phyloP scores from a whole-genome alignment of 2,113 vertebrate species.

The Pristiophorus japonicus region DNA sequence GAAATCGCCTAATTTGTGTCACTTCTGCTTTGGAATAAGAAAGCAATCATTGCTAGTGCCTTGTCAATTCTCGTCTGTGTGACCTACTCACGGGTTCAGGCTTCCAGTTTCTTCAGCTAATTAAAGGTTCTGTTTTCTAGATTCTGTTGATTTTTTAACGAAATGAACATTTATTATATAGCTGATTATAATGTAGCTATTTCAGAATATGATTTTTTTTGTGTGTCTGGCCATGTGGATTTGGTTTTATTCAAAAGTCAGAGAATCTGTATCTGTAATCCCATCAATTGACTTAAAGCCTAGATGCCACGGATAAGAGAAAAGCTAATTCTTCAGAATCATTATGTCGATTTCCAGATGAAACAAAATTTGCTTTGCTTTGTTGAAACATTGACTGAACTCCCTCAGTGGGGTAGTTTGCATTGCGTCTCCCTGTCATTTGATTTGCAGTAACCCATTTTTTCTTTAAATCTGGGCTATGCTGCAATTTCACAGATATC shows the following conservation, averaged over 20 bases:
- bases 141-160: not conserved
- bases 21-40: not conserved
- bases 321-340: slow-evolving; percentile 28
- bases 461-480: slow-evolving; percentile 27
- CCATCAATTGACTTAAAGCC: not conserved
- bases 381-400: slow-evolving; percentile 7
- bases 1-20: not conserved
- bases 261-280: not conserved
- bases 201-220: not conserved
- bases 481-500: slow-evolving; percentile 30
- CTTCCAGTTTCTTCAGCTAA: not conserved
- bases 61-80: not conserved
- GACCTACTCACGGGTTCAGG: not conserved
- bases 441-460: slow-evolving; percentile 35
- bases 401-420: not conserved
- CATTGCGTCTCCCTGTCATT: not conserved
- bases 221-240: not conserved
- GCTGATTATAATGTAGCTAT: not conserved
- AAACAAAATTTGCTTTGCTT: slow-evolving; percentile 23
- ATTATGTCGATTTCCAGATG: slow-evolving; percentile 26
- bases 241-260: slow-evolving; percentile 10
- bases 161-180: not conserved
- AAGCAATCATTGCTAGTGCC: not conserved
- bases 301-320: not conserved
- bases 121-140: not conserved